Percentiles rank a stretch among this genome's conserved stretches.
Conservation (phyloP, 2,113 vertebrate genomes). For the Cyanistes caeruleus region DNA sequence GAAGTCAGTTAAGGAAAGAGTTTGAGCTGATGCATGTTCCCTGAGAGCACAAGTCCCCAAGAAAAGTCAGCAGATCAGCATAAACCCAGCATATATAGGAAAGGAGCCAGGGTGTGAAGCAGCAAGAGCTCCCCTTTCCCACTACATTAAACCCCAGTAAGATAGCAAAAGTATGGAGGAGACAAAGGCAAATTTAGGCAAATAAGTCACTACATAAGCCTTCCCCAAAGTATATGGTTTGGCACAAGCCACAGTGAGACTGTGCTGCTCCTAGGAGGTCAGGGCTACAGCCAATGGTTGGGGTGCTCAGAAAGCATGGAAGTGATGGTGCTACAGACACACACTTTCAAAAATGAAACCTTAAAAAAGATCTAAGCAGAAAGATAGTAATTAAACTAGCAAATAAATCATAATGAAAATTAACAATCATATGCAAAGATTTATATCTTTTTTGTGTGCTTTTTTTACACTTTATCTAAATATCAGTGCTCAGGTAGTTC, state of each 20-base stretch:
- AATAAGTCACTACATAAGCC: background rate
- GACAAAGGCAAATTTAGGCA: background rate
- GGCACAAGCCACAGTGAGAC: background rate
- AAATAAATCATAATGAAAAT: background rate
- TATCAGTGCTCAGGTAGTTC: background rate
- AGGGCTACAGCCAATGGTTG: rapidly evolving
- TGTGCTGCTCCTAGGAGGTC: background rate
- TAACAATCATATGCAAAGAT: background rate
- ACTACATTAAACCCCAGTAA: background rate
- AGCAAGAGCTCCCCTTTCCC: background rate
- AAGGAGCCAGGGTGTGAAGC: background rate
- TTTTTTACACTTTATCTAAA: background rate
- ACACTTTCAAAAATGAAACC: background rate
- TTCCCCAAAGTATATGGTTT: background rate
- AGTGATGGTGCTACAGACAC: background rate
- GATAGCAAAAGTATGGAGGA: background rate
- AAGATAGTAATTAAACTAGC: background rate
- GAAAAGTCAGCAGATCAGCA: background rate
- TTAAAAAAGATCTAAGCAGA: background rate
- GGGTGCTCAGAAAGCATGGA: background rate
- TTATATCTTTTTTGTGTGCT: background rate
- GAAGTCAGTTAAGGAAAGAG: background rate
- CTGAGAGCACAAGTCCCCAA: background rate
- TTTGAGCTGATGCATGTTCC: background rate
- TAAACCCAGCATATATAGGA: background rate